Evolutionary conservation across 2,797 vertebrate genomes (phyloP).

Genomic region (Anguilla anguilla): DNA sequence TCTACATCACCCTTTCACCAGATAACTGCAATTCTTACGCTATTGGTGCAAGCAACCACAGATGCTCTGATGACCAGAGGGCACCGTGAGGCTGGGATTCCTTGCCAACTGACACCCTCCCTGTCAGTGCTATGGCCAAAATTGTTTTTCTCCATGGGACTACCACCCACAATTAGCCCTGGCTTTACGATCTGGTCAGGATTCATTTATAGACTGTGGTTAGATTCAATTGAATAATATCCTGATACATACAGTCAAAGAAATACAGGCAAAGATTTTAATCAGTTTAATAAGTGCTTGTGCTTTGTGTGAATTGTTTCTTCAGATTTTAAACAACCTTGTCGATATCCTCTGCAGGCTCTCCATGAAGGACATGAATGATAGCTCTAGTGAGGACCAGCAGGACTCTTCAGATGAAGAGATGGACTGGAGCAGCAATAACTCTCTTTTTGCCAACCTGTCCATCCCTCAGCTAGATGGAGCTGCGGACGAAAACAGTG

Average conservation of each 20-base stretch:
- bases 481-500: conserved; percentile 94
- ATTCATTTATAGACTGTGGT: neutral
- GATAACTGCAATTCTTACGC: neutral
- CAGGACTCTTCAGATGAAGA: conserved; percentile 90
- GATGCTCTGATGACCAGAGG: neutral
- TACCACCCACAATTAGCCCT: neutral
- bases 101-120: neutral
- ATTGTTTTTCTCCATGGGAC: neutral
- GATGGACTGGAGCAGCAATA: conserved; percentile 90
- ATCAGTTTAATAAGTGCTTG: conserved; percentile 9
- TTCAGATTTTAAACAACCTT: conserved; percentile 16
- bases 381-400: conserved; percentile 83
- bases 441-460: conserved; percentile 80
- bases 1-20: neutral
- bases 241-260: neutral
- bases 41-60: neutral
- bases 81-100: neutral
- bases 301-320: conserved; percentile 4
- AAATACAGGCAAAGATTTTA: neutral
- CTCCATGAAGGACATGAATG: conserved; percentile 72
- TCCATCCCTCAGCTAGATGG: conserved; percentile 97
- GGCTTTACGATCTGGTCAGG: neutral
- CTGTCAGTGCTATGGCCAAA: neutral
- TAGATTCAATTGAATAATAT: neutral
- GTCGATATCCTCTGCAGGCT: conserved; percentile 51